Evolutionary conservation across 2,888 invertebrate species (phyloP), one percentile per base, ranked within the genome.

Genomic region (Xestia xanthographa): DNA sequence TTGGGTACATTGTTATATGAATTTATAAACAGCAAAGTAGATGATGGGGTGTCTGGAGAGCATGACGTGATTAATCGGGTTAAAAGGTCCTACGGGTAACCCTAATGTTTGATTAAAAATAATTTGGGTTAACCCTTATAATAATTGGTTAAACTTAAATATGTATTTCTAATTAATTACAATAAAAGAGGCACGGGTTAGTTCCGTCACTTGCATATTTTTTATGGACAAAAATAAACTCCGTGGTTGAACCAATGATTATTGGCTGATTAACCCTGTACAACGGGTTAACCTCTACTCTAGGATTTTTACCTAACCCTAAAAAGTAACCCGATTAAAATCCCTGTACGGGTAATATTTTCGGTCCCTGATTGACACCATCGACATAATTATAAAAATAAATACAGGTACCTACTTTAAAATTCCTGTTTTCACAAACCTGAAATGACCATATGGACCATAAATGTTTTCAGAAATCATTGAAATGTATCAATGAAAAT

Each of bases 401-500:
- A 34, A 66, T 29, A 34, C 14, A 22, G 3, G n/a, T 5, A 48
- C 9, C 2, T 50, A 26, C 34, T 48, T 66, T 66, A 45, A 14
- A 45, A 4, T 29, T 22, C 8, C 12, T 5, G 14, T 9, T 48
- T 66, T 9, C 22, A 34, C 17, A 34, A 29, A 8, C 8, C 17
- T 17, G n/a, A n/a, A 34, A 56, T 14, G 14, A 53, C n/a, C n/a
- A n/a, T n/a, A n/a, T n/a, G 12, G 12, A n/a, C n/a, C 5, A n/a
- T 12, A n/a, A n/a, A 29, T 12, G 6, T 0, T 22, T 22, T 29
- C 29, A 66, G 48, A 34, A 73, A 72, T 50, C n/a, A 58, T 41
- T 41, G 34, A 63, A 72, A 22, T 45, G n/a, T 20, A 41, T 43
- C n/a, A 41, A 71, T 43, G 9, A 71, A 71, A 43, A 17, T n/a